Conservation (phyloP, 2,888 invertebrate species). For the Epiblema foenella region DNA sequence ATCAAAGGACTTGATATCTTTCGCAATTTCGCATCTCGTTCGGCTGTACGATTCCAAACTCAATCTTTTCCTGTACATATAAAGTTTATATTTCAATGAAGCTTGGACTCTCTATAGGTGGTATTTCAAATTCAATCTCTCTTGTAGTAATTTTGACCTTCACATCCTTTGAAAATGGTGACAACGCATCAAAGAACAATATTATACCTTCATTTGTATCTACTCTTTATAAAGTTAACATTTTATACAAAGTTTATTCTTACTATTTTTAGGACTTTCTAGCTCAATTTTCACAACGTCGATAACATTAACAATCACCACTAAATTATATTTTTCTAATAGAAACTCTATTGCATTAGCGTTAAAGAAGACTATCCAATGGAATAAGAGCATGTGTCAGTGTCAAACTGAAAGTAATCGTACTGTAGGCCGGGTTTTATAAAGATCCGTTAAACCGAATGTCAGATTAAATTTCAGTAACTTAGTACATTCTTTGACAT, state of each 20-base stretch:
- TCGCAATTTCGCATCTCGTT: constrained; percentile 10
- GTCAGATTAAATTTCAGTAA: too few relatives aligned
- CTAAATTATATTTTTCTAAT: too few relatives aligned
- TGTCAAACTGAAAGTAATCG: too few relatives aligned
- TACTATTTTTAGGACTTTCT: not conserved
- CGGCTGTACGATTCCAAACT: not conserved
- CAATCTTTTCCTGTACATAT: not conserved
- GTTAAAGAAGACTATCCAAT: too few relatives aligned
- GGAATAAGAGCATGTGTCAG: too few relatives aligned
- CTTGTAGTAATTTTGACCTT: constrained; percentile 7
- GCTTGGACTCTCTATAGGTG: too few relatives aligned
- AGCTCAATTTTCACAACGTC: not conserved
- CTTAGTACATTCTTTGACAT: too few relatives aligned
- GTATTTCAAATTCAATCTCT: not conserved
- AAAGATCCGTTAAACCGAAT: too few relatives aligned
- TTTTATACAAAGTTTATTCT: not conserved
- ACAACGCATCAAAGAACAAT: not conserved
- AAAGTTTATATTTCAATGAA: not conserved
- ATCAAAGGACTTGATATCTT: constrained; percentile 19
- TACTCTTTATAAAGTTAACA: not conserved
- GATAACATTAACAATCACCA: too few relatives aligned
- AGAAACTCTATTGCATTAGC: too few relatives aligned
- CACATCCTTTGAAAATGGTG: not conserved
- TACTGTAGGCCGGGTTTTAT: too few relatives aligned
- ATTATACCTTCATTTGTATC: not conserved